Base-by-base conservation (phyloP, 2,113 vertebrate genomes). In the Isichthys henryi region DNA sequence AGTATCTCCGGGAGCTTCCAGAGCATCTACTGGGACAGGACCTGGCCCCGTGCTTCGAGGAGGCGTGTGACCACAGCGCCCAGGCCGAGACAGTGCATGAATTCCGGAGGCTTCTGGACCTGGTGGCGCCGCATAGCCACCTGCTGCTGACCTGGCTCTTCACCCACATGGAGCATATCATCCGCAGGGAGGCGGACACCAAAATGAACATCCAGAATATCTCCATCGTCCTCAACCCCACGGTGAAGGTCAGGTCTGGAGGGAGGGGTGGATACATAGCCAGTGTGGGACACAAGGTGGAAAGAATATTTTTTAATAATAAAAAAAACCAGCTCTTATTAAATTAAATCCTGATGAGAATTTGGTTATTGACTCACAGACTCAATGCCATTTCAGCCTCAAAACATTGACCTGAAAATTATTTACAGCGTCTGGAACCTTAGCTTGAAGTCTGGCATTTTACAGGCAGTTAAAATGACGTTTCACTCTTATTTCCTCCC, bases 131-230 rank as follows among this genome's bases (percentile, higher is more conserved):
- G 3, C 11, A 15, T 39, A 35, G 35, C 31, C 5, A 15, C 35
- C 74, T 80, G 35, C 35, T 80, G 35, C 74, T 80, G 31, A 35
- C 74, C 31, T 80, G 74, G 74, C 74, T 80, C 31, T 80, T 80
- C 35, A 97, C 98, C 43, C 98, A 99, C 92, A 99, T 99, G 98
- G 97, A 99, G 94, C 98, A 99, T 8, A 97, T 99, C 90, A 99
- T 99, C 31, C 91, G 94, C 83, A 96, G 97, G 91, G 98, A 99
- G 91, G 93, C 96, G 3, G 98, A 99, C 92, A 99, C 98, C 88
- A 99, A 99, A 94, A 99, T 99, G 98, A 99, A 98, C 89, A 98
- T 99, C 92, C 98, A 99, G 96, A 99, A 99, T 91, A 99, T 99
- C 96, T 99, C 98, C 86, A 99, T 99, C 90, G 98, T 99, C 87